Base-by-base conservation (phyloP, 2,888 invertebrate species). In the Sarcophaga caerulescens region DNA sequence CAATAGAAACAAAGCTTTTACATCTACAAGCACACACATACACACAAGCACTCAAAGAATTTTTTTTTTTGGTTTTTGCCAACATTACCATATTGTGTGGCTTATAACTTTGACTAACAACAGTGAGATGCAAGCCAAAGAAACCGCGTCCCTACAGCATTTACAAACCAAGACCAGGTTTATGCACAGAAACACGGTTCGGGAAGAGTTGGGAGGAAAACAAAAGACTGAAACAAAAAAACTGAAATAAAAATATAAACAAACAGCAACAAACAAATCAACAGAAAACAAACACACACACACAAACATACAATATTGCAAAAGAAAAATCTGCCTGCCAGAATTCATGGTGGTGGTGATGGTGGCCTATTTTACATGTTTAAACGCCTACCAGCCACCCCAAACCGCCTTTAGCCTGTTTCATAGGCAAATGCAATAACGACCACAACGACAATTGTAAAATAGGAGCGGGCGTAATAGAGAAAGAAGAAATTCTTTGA, bases 81-180 rank as follows among this genome's bases (percentile, higher is more conserved):
- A 85, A 80, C 85, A 79, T 44, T 10, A 68, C 71, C 79, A 65
- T 70, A 78, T 74, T 85, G 69, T 79, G 79, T 23, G 79, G 82
- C 73, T 78, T 77, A 75, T 71, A 82, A 79, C 71, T 82, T 82
- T 82, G 70, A 70, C 78, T 75, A 70, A 62, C 60, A 75, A 35
- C 17, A 52, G 52, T 60, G 63, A 70, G 59, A 65, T 52, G 14
- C 52, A 71, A 66, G 35, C 68, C 19, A 73, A 60, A 19, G 71
- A 21, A 69, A 65, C 47, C 76, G 81, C 75, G 63, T 69, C 47
- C 23, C 75, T 19, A 70, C 75, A 79, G 57, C 45, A 76, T 45
- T 71, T 71, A 59, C 70, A 76, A 4, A 19, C 65, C 59, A 60
- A 59, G 35, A 3, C 12, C 14, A 52, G 52, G 52, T 17, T 14